phyloP scores from a whole-genome alignment of 2,888 invertebrate species.

The Unio delphinus region DNA sequence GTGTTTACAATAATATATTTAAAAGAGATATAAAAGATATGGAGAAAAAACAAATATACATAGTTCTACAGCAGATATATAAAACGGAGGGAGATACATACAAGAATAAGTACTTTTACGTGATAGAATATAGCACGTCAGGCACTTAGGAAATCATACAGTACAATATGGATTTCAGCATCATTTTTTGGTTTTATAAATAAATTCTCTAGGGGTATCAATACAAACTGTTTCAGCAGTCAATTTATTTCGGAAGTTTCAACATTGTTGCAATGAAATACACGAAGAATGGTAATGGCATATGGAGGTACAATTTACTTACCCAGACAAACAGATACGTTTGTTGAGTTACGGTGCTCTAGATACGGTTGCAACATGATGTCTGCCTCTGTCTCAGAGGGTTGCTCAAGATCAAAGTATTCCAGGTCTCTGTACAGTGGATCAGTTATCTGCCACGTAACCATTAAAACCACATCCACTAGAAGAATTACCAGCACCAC shows the following conservation, averaged over 20 bases:
- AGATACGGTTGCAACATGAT: conserved; percentile 94
- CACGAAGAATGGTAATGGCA: background rate
- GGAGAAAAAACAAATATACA: too few species aligned
- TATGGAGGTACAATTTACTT: conserved; percentile 59
- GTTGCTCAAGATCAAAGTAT: conserved; percentile 62
- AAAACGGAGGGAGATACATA: too few species aligned
- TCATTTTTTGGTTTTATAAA: too few species aligned
- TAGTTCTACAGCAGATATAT: too few species aligned
- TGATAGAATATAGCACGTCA: too few species aligned
- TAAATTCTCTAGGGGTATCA: too few species aligned
- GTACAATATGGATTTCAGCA: too few species aligned
- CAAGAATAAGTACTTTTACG: too few species aligned
- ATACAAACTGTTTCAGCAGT: too few species aligned
- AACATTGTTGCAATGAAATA: background rate
- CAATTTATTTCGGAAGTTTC: background rate
- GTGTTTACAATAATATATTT: too few species aligned
- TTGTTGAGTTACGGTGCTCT: conserved; percentile 95
- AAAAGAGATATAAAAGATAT: too few species aligned
- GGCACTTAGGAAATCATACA: too few species aligned
- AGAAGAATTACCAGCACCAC: conserved; percentile 86
- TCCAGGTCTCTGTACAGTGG: conserved; percentile 63
- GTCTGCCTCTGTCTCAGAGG: conserved; percentile 86
- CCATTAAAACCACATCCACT: conserved; percentile 88
- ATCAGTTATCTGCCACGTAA: conserved; percentile 87
- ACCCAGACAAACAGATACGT: conserved; percentile 97